Evolutionary conservation across 1,140 invertebrate genomes (phyloP), one percentile per base, ranked within the genome.

Genomic region (Lucilia cuprina): DNA sequence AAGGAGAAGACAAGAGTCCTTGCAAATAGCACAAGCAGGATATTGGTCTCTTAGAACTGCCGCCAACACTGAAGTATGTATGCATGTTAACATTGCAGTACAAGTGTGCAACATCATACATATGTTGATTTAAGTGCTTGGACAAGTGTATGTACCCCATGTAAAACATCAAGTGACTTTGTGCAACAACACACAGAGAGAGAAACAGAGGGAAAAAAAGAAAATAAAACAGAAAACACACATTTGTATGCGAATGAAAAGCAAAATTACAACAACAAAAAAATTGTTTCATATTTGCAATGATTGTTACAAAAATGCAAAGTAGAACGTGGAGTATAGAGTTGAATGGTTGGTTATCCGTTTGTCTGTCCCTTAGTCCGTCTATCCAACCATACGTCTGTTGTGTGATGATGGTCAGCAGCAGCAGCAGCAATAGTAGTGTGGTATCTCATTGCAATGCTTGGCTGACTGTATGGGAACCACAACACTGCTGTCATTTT

Each of bases 41-140:
- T n/a, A 30, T 3, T 3, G 25, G 25, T n/a, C 25, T 3, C 25
- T 30, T 30, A 30, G 3, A 30, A 30, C 25, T 30, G 25, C 25
- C 25, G 25, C 3, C 25, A 30, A 30, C 25, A 30, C 3, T 30
- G 1, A 30, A 3, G 41, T 8, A 30, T 35, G n/a, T 19, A 30
- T 78, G 75, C 75, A 41, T 41, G 34, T 35, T 78, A n/a, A 47
- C 30, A n/a, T n/a, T 17, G 55, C 50, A 10, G 50, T 55, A 21
- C 19, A 70, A 70, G 65, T 77, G 30, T 80, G 77, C 25, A 80
- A 80, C 77, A 80, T 50, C 41, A 50, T 80, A 49, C 77, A 80
- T 80, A 80, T 80, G 77, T 80, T 80, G 77, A 80, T 80, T 80
- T 80, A 80, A 80, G 77, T 80, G 77, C 77, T 80, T 49, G 77